These are phyloP conservation scores for Lynx canadensis DNA, from an alignment of 2,113 vertebrate species.

Conservation along the genomic window DNA sequence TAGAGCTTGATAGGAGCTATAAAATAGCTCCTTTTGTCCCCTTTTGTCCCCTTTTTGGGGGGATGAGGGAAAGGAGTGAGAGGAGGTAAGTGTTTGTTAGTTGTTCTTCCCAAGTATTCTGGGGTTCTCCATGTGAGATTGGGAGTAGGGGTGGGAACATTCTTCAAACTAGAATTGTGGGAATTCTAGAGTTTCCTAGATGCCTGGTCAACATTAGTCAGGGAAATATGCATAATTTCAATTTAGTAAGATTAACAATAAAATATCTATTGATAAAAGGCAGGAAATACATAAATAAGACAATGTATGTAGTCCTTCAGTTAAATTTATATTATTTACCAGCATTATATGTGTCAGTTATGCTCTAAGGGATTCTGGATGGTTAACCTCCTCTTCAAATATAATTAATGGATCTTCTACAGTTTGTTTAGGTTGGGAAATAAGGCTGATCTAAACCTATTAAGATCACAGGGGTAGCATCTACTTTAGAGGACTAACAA, in stretches of 20 bases:
- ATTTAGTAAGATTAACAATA: not conserved
- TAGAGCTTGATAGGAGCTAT: not conserved
- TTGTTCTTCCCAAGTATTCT: not conserved
- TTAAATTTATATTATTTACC: conserved; percentile 5
- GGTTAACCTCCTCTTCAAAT: not conserved
- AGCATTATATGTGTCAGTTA: not conserved
- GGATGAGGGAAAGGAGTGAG: not conserved
- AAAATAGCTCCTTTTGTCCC: not conserved
- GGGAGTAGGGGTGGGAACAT: not conserved
- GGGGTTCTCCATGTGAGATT: not conserved
- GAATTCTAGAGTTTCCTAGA: not conserved
- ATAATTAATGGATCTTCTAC: not conserved
- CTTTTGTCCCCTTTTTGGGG: not conserved
- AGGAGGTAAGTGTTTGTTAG: not conserved
- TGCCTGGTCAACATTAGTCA: not conserved
- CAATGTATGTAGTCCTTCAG: not conserved
- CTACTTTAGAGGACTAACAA: not conserved
- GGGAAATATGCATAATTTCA: not conserved
- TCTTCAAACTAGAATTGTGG: not conserved
- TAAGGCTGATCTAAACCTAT: not conserved
- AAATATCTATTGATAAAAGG: not conserved
- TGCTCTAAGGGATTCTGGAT: not conserved
- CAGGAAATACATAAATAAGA: not conserved
- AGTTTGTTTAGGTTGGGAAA: not conserved
- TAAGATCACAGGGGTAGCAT: not conserved